phyloP scores from a whole-genome alignment of 2,113 vertebrate species.

The Sardina pilchardus region DNA sequence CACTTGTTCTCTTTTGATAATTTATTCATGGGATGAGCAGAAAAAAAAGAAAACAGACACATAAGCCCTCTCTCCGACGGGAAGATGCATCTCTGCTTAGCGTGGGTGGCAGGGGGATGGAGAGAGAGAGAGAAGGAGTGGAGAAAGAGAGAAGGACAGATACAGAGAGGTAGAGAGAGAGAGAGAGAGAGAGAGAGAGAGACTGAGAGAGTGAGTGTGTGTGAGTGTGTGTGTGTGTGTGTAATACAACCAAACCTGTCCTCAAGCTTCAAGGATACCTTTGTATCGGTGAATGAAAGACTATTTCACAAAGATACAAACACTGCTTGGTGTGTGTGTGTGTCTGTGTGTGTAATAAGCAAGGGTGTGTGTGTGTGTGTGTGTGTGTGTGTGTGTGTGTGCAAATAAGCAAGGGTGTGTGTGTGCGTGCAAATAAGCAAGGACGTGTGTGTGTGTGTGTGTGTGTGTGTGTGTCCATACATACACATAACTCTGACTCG shows the following conservation, averaged over 20 bases:
- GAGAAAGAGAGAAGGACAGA: not conserved
- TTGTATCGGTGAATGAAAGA: not conserved
- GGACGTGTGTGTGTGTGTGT: not conserved
- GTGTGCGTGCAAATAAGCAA: no score
- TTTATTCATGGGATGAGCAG: constrained; percentile 69
- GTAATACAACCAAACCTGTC: not conserved
- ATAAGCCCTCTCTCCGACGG: constrained; percentile 50
- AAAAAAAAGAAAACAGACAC: constrained; percentile 57
- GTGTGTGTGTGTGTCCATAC: not conserved
- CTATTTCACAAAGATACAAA: not conserved
- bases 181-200: constrained; percentile 5
- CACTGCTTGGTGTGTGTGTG: no score
- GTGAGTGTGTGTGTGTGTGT: no score
- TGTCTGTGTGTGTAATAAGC: no score
- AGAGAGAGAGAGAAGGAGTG: not conserved
- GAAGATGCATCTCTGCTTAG: constrained; percentile 43
- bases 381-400: not conserved
- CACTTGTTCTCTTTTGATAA: constrained; percentile 66
- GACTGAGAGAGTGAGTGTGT: no score
- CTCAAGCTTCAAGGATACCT: not conserved
- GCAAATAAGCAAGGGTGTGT: no score
- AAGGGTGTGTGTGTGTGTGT: not conserved
- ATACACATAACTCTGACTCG: not conserved
- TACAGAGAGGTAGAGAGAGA: not conserved
- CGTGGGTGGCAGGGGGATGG: constrained; percentile 36